phyloP scores from a whole-genome alignment of 2,888 invertebrate species.

The Argyresthia albistria region DNA sequence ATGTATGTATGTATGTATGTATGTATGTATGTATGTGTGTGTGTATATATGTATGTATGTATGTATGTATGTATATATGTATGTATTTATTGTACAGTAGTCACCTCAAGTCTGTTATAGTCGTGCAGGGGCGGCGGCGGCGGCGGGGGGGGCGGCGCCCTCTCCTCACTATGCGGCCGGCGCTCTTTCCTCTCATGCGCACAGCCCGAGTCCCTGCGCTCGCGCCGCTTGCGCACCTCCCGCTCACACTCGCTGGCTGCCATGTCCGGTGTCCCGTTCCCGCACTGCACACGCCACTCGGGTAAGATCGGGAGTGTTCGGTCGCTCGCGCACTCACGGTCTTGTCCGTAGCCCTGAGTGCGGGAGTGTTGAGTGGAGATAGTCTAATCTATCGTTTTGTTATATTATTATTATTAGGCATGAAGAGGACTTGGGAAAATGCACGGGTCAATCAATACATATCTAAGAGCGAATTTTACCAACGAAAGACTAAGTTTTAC shows the following conservation, averaged over 20 bases:
- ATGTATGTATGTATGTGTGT: too few species aligned
- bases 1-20: too few species aligned
- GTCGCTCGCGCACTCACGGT: slow-evolving; percentile 53
- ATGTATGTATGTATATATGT: too few species aligned
- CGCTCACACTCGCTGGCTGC: slow-evolving; percentile 70
- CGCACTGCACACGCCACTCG: slow-evolving; percentile 60
- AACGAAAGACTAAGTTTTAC: too few species aligned
- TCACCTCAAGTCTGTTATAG: slow-evolving; percentile 56
- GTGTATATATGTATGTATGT: too few species aligned
- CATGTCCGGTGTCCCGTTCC: slow-evolving; percentile 56
- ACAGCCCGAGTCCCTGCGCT: slow-evolving; percentile 72
- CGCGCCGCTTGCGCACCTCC: slow-evolving; percentile 74
- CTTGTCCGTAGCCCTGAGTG: slow-evolving; percentile 60
- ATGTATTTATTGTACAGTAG: too few species aligned
- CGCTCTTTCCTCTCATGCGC: slow-evolving; percentile 63
- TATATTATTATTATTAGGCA: too few species aligned
- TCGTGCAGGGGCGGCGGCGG: slow-evolving; percentile 59
- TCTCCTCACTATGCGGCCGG: slow-evolving; percentile 60
- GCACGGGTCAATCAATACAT: too few species aligned
- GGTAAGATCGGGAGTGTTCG: neutral
- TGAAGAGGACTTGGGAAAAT: too few species aligned
- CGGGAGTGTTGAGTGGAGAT: slow-evolving; percentile 33
- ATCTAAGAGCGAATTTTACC: too few species aligned
- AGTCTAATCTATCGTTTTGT: slow-evolving; percentile 13
- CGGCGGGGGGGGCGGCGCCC: slow-evolving; percentile 53